phyloP scores from a whole-genome alignment of 2,888 invertebrate genomes.

The Dioctria linearis region DNA sequence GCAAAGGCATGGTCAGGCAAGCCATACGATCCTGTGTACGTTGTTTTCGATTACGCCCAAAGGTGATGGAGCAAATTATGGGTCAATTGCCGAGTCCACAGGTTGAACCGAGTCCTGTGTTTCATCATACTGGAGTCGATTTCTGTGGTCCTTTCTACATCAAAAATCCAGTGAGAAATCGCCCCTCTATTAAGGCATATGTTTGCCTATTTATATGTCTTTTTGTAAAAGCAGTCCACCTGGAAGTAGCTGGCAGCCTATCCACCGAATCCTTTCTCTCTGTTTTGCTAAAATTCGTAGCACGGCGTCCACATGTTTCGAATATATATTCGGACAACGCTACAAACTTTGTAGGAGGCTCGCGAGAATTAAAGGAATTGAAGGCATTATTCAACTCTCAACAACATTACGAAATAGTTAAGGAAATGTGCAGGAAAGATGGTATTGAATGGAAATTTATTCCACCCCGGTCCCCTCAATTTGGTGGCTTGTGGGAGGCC shows the following conservation, averaged over 20 bases:
- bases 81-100: neutral
- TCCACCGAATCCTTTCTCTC: too few species aligned
- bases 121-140: neutral
- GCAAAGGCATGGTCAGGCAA: too few species aligned
- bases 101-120: neutral
- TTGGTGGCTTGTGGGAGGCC: too few species aligned
- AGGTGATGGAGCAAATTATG: neutral
- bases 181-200: neutral
- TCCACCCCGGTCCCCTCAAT: too few species aligned
- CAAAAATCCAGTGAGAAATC: neutral
- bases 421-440: too few species aligned
- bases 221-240: neutral
- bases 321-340: neutral
- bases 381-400: neutral
- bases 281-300: neutral
- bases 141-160: slow-evolving; percentile 1
- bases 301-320: neutral
- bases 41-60: too few species aligned
- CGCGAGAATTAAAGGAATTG: neutral
- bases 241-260: too few species aligned
- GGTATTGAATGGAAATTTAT: too few species aligned
- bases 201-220: neutral
- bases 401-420: neutral
- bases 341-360: neutral
- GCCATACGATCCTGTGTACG: too few species aligned